Evolutionary conservation across 1,140 invertebrate genomes (phyloP).

Genomic region (Tyrophagus putrescentiae): DNA sequence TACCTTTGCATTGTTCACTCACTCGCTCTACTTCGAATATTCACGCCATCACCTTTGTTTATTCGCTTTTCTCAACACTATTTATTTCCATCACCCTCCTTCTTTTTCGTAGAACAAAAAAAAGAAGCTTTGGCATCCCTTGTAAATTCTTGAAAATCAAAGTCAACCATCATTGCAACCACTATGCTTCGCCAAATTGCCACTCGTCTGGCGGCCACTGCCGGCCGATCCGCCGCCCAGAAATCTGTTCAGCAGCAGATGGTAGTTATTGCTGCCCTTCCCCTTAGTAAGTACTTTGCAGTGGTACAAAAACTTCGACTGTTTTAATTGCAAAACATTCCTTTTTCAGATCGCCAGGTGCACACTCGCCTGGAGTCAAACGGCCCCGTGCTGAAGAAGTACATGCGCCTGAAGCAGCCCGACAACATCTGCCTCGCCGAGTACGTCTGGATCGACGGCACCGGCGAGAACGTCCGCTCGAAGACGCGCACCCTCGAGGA

Average conservation of each 20-base stretch:
- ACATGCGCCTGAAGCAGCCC: conserved; percentile 56
- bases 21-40: too few relatives aligned
- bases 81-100: too few relatives aligned
- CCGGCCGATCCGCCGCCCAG: background rate
- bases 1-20: too few relatives aligned
- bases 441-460: conserved; percentile 93
- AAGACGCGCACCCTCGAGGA: conserved; percentile 64
- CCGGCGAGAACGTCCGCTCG: conserved; percentile 65
- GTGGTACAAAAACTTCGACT: too few relatives aligned
- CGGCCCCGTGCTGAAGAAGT: conserved; percentile 53
- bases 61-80: too few relatives aligned
- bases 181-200: conserved; percentile 5
- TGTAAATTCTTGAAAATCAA: background rate
- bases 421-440: conserved; percentile 60
- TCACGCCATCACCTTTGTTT: too few relatives aligned
- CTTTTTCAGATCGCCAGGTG: background rate
- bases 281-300: background rate
- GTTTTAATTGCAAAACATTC: background rate
- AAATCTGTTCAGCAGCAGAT: too few relatives aligned
- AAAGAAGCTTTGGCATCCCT: too few relatives aligned
- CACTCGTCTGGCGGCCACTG: background rate
- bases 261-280: background rate
- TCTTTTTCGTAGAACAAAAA: too few relatives aligned
- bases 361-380: conserved; percentile 43
- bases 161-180: background rate